Percentiles rank a stretch among this genome's conserved stretches.
These are phyloP conservation scores for Enteromius radiatus DNA, from an alignment of 2,797 vertebrate species.

Conservation along the genomic window DNA sequence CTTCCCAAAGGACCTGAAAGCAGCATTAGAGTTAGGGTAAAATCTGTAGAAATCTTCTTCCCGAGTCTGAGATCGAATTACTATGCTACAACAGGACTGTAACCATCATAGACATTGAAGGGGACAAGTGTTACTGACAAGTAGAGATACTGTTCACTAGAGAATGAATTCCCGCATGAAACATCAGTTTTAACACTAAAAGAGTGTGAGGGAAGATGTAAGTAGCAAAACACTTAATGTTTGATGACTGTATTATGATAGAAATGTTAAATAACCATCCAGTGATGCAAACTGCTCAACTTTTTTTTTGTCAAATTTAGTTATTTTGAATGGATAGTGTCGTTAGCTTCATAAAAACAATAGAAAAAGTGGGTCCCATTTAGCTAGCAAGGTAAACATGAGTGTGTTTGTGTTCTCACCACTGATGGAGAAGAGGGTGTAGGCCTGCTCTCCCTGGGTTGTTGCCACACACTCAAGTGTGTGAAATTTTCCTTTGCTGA, in stretches of 20 bases:
- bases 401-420: conserved; percentile 62
- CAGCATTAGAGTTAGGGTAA: not conserved
- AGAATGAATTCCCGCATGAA: not conserved
- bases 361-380: not conserved
- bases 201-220: not conserved
- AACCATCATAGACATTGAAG: not conserved
- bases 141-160: not conserved
- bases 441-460: conserved; percentile 83
- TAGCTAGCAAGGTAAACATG: not conserved
- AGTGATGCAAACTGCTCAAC: not conserved
- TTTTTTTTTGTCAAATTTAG: not conserved
- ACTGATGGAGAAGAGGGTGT: conserved; percentile 84
- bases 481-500: conserved; percentile 81
- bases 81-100: not conserved
- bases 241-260: not conserved
- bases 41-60: not conserved
- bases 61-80: not conserved
- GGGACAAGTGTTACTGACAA: too few species aligned
- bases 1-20: conserved; percentile 23
- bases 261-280: not conserved
- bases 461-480: conserved; percentile 91
- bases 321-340: not conserved
- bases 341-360: not conserved
- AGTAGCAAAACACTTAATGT: not conserved
- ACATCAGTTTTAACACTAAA: not conserved